Percentiles rank a stretch among this genome's conserved stretches.
These are phyloP conservation scores for Tiaroga cobitis DNA, from an alignment of 2,797 vertebrate genomes.

Conservation along the genomic window DNA sequence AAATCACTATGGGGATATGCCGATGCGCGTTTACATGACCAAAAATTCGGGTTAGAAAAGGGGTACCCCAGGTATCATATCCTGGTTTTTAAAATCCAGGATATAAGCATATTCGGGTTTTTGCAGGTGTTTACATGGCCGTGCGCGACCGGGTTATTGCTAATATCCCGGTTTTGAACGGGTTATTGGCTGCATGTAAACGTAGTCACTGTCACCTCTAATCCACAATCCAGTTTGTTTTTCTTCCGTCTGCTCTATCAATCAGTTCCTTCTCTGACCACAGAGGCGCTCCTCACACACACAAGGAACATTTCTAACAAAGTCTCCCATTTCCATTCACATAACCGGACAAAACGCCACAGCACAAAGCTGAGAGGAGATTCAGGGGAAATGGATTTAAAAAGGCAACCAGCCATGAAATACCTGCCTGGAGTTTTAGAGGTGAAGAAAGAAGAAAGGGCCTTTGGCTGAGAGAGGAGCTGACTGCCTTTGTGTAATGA, in stretches of 20 bases:
- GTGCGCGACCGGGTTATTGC: too few relatives aligned
- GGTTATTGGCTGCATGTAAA: too few relatives aligned
- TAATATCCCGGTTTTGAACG: too few relatives aligned
- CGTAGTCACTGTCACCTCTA: not conserved
- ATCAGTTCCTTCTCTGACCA: not conserved
- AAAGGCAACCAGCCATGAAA: conserved; percentile 73
- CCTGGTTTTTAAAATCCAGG: too few relatives aligned
- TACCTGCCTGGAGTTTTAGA: conserved; percentile 71
- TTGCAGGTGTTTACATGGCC: too few relatives aligned
- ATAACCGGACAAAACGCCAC: not conserved
- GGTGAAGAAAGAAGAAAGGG: conserved; percentile 64
- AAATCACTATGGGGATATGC: too few relatives aligned
- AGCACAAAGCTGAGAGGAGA: conserved; percentile 6
- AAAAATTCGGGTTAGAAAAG: too few relatives aligned
- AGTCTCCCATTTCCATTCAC: conserved; percentile 1
- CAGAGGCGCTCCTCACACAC: not conserved
- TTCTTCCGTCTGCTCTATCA: not conserved
- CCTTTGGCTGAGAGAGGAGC: conserved; percentile 60
- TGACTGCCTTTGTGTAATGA: conserved; percentile 8
- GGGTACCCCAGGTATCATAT: too few relatives aligned
- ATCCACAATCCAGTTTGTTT: not conserved
- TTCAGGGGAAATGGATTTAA: conserved; percentile 68
- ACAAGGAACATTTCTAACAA: not conserved
- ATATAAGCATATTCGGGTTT: too few relatives aligned
- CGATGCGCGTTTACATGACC: too few relatives aligned